These are phyloP conservation scores for Syrista parreyssii DNA, from an alignment of 2,888 invertebrate species.

Conservation along the genomic window DNA sequence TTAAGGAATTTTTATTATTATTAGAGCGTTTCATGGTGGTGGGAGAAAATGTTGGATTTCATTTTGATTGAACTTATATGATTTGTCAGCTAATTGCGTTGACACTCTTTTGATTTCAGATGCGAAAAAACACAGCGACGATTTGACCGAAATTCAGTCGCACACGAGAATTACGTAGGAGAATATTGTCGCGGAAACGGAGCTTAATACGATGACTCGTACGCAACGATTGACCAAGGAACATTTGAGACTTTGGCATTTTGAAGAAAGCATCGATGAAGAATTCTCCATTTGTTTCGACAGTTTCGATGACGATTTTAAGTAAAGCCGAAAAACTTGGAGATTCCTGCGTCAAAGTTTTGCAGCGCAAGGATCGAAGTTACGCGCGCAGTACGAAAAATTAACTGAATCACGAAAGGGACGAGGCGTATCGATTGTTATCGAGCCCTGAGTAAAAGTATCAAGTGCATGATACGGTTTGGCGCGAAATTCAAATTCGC, in stretches of 20 bases:
- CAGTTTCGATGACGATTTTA: neutral
- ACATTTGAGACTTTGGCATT: neutral
- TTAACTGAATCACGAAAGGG: neutral
- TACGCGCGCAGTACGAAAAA: neutral
- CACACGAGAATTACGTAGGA: neutral
- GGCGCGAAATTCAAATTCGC: neutral
- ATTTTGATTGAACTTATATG: neutral
- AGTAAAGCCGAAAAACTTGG: neutral
- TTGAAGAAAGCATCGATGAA: neutral
- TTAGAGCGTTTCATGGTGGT: neutral
- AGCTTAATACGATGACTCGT: neutral
- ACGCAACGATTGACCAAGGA: neutral
- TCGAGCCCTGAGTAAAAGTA: neutral
- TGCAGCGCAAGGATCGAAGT: neutral
- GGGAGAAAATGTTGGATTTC: neutral
- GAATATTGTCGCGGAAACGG: neutral
- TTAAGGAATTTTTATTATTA: neutral
- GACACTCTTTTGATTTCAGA: neutral
- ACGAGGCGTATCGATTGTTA: neutral
- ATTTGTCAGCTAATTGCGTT: neutral
- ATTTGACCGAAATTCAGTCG: neutral
- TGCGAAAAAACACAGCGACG: neutral
- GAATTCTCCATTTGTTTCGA: neutral
- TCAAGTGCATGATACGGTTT: neutral
- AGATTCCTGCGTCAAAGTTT: neutral